Conservation (phyloP, 2,113 vertebrate genomes). For the Microcebus ravelobensis region DNA sequence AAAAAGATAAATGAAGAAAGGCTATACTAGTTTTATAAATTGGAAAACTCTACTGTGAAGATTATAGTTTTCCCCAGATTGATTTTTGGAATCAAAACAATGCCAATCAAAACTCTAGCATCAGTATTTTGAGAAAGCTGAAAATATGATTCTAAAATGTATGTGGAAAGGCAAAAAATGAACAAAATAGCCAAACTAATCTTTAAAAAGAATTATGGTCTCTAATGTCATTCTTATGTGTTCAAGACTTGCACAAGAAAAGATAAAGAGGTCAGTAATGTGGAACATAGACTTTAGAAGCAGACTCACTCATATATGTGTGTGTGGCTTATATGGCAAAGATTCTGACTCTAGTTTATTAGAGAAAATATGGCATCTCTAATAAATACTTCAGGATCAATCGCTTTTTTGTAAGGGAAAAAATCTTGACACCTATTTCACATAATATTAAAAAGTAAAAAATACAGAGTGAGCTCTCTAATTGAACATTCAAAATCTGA, state of each 20-base stretch:
- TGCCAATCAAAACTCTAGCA: neutral
- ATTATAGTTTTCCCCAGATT: neutral
- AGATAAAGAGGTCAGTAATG: neutral
- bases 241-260: neutral
- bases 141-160: neutral
- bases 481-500: too few relatives aligned
- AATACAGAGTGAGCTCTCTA: too few relatives aligned
- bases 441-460: neutral
- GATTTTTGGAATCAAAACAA: neutral
- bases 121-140: neutral
- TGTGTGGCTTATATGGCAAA: neutral
- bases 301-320: neutral
- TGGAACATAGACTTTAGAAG: neutral
- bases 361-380: neutral
- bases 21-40: neutral
- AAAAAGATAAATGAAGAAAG: neutral
- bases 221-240: neutral
- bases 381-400: neutral
- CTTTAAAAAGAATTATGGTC: neutral
- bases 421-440: neutral
- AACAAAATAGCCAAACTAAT: neutral
- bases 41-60: neutral
- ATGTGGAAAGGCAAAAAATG: neutral
- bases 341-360: neutral
- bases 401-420: neutral